A percentile compares a stretch with the other conserved stretches of the same genome.
phyloP scores from a whole-genome alignment of 2,113 vertebrate species.

The Crocuta crocuta region DNA sequence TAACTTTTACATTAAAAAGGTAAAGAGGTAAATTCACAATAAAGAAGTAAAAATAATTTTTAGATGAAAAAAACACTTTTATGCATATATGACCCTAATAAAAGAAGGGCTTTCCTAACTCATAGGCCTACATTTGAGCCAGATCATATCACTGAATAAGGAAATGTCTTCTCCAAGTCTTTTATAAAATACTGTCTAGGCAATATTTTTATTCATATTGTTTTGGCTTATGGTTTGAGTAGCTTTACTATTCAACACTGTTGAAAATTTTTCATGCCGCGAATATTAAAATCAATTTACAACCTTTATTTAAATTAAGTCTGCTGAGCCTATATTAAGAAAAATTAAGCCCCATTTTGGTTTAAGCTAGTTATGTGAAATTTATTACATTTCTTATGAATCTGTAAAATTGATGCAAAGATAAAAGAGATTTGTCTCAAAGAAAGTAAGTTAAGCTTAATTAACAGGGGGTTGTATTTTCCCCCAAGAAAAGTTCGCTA shows the following conservation, averaged over 20 bases:
- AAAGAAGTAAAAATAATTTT: slow-evolving; percentile 14
- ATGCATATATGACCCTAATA: neutral
- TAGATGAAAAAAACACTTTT: slow-evolving; percentile 14
- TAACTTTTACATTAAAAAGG: slow-evolving; percentile 28
- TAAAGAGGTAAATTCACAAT: neutral
- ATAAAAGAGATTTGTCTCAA: slow-evolving; percentile 22
- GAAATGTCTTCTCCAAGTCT: neutral
- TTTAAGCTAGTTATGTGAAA: slow-evolving; percentile 17
- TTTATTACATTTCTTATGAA: neutral
- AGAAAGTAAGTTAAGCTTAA: neutral
- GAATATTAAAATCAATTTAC: slow-evolving; percentile 47
- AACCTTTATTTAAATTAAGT: slow-evolving; percentile 57
- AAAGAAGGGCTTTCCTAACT: neutral
- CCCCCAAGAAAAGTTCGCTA: neutral
- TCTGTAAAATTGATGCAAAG: slow-evolving; percentile 26
- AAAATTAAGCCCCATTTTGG: slow-evolving; percentile 12
- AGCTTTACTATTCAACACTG: slow-evolving; percentile 2
- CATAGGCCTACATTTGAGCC: neutral
- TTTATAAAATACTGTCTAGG: neutral
- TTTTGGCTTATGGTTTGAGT: slow-evolving; percentile 1
- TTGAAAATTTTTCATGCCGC: neutral
- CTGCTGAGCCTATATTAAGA: slow-evolving; percentile 12
- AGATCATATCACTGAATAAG: neutral
- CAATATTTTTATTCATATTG: slow-evolving; percentile 12
- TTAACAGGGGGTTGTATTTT: neutral